Conservation (phyloP, 2,797 vertebrate species). For the Sparidentex hasta region DNA sequence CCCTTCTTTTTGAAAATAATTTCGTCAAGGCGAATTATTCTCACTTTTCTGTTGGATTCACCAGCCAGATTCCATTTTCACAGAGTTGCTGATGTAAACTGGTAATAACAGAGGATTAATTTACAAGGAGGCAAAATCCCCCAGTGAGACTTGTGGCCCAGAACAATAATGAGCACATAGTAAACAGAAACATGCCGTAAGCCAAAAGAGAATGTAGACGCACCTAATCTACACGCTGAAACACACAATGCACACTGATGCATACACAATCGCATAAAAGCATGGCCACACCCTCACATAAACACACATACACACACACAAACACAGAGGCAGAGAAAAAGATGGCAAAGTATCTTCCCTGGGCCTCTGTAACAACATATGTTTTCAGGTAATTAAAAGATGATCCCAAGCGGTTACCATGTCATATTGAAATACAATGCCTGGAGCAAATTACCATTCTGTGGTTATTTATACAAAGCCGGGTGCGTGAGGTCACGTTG, state of each 20-base stretch:
- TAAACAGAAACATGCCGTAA: slow-evolving; percentile 79
- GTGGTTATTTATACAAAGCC: slow-evolving; percentile 77
- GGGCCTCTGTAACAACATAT: slow-evolving; percentile 81
- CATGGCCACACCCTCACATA: slow-evolving; percentile 37
- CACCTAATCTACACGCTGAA: slow-evolving; percentile 64
- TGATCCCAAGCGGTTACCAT: slow-evolving; percentile 80
- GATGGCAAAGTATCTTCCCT: slow-evolving; percentile 75
- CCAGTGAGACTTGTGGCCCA: slow-evolving; percentile 75
- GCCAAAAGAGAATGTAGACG: slow-evolving; percentile 72
- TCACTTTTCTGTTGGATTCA: slow-evolving; percentile 52
- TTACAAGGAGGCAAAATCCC: slow-evolving; percentile 79
- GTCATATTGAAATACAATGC: slow-evolving; percentile 83
- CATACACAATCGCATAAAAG: slow-evolving; percentile 31
- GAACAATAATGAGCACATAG: slow-evolving; percentile 84
- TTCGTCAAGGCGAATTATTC: slow-evolving; percentile 47
- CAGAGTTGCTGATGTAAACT: slow-evolving; percentile 76
- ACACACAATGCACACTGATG: slow-evolving; percentile 44
- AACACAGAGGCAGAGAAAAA: slow-evolving; percentile 55
- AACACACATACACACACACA: slow-evolving; percentile 32
- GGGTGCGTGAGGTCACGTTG: slow-evolving; percentile 62
- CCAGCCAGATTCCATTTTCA: slow-evolving; percentile 70
- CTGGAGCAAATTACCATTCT: slow-evolving; percentile 81
- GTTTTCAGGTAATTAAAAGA: slow-evolving; percentile 88
- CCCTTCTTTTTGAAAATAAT: slow-evolving; percentile 23
- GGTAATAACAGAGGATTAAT: slow-evolving; percentile 82